These are phyloP conservation scores for Zophobas atratus DNA, from an alignment of 1,140 invertebrate genomes.

Conservation along the genomic window DNA sequence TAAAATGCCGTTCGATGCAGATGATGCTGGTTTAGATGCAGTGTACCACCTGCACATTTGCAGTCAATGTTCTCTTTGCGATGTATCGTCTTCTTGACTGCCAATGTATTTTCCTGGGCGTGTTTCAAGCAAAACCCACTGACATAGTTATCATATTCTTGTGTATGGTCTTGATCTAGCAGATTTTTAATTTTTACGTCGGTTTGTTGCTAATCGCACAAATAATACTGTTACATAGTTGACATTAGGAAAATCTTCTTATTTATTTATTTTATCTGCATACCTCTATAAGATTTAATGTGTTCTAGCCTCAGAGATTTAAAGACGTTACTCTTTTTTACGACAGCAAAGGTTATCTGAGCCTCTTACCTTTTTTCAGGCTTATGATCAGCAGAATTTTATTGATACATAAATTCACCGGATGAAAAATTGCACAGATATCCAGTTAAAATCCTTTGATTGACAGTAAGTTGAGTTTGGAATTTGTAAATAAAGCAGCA, in stretches of 20 bases:
- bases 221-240: too few relatives aligned
- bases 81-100: constrained; percentile 50
- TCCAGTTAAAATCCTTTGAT: neutral
- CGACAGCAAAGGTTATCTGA: neutral
- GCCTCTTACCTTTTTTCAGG: constrained; percentile 4
- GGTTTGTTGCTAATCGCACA: neutral
- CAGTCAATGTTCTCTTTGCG: constrained; percentile 36
- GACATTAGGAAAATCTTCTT: too few relatives aligned
- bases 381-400: constrained; percentile 17
- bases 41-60: constrained; percentile 57
- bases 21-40: constrained; percentile 56
- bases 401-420: constrained; percentile 16
- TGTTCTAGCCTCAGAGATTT: neutral
- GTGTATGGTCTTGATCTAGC: too few relatives aligned
- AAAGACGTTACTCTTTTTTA: constrained; percentile 4
- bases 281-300: constrained; percentile 1
- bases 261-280: too few relatives aligned
- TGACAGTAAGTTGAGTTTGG: too few relatives aligned
- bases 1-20: constrained; percentile 51
- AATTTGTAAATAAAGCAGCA: too few relatives aligned
- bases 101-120: constrained; percentile 51
- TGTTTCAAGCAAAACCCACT: constrained; percentile 6
- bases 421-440: neutral
- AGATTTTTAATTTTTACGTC: too few relatives aligned
- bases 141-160: neutral